These are phyloP conservation scores for Lethenteron camtschaticum DNA, from an alignment of 2,113 vertebrate species.

Conservation along the genomic window DNA sequence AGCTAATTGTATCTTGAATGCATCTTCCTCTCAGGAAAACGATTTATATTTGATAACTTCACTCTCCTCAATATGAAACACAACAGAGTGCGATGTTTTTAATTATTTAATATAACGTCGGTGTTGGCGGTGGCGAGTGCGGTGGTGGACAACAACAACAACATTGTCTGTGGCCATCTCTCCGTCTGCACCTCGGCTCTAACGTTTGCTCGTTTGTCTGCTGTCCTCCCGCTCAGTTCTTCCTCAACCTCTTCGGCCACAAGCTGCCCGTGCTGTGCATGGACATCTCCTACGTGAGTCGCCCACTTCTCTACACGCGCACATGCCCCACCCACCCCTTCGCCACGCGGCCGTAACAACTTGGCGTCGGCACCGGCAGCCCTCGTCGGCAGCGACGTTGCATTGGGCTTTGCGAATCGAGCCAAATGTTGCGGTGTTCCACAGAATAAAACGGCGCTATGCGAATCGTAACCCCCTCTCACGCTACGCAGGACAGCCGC, in stretches of 20 bases:
- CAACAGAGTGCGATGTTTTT: background rate
- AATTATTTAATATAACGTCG: background rate
- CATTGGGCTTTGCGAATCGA: no score
- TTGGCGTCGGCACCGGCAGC: no score
- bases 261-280: conserved; percentile 84
- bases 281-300: conserved; percentile 85
- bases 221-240: conserved; percentile 38
- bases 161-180: background rate
- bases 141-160: background rate
- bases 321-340: no score
- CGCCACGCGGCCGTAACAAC: no score
- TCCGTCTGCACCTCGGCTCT: background rate
- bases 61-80: background rate
- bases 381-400: no score
- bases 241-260: conserved; percentile 83
- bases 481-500: conserved; percentile 35
- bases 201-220: conserved; percentile 11
- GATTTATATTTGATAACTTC: no score
- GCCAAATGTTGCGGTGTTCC: no score
- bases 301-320: background rate
- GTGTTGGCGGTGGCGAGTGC: background rate
- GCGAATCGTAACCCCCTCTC: no score
- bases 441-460: no score
- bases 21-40: no score
- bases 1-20: no score